A percentile compares a stretch with the other conserved stretches of the same genome.
These are phyloP conservation scores for Chaunax sp. DNA, from an alignment of 2,797 vertebrate species.

Conservation along the genomic window DNA sequence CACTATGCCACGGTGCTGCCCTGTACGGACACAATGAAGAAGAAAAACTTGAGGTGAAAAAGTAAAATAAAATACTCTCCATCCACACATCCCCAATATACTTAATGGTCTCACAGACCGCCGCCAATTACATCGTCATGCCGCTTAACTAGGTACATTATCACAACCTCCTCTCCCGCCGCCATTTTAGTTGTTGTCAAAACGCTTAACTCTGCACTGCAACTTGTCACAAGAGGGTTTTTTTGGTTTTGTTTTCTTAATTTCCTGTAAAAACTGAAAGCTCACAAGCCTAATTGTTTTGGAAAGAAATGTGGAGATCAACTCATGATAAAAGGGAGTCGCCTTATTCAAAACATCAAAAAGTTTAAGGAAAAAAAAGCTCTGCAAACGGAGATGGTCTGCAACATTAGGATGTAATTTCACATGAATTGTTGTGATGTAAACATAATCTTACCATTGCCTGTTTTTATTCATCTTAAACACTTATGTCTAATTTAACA, in stretches of 20 bases:
- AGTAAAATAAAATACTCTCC: no score
- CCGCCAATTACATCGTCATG: no score
- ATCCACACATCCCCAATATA: no score
- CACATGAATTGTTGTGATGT: neutral
- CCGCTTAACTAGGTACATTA: no score
- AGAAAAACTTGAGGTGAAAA: no score
- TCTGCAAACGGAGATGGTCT: conserved; percentile 13
- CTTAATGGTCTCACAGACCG: no score
- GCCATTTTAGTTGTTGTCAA: no score
- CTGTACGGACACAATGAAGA: no score
- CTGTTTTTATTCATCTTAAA: conserved; percentile 1
- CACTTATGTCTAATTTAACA: neutral
- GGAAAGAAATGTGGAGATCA: neutral
- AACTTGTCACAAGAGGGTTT: neutral
- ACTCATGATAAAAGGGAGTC: neutral
- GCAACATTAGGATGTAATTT: neutral
- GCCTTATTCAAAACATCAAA: neutral
- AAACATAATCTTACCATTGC: neutral
- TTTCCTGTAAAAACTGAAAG: neutral
- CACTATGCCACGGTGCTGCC: no score
- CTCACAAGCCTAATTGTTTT: neutral
- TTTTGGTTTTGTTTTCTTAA: neutral
- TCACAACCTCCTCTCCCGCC: no score
- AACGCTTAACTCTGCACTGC: no score
- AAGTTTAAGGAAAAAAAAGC: no score